Conservation (phyloP, 2,797 vertebrate genomes). For the Silurus lanzhouensis region DNA sequence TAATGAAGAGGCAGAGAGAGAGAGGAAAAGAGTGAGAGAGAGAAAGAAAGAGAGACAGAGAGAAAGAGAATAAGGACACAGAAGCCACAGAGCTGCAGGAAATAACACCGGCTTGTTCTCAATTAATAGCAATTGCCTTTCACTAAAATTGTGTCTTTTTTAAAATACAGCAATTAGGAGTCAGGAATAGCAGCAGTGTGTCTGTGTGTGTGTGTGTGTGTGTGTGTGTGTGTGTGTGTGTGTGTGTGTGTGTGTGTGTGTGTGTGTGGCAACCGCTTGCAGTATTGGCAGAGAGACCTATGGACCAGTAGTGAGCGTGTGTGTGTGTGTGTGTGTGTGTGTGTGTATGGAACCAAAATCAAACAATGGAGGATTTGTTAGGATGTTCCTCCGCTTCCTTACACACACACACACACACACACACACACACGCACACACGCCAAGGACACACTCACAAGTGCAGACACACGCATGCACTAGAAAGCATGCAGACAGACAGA, state of each 20-base stretch:
- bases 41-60: constrained; percentile 13
- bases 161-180: constrained; percentile 41
- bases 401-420: constrained; percentile 44
- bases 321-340: constrained; percentile 21
- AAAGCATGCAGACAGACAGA: neutral
- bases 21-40: neutral
- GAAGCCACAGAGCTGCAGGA: constrained; percentile 19
- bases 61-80: neutral
- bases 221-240: constrained; percentile 10
- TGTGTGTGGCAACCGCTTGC: neutral
- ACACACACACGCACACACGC: constrained; percentile 39
- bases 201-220: constrained; percentile 32
- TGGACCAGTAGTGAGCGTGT: constrained; percentile 22
- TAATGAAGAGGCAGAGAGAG: constrained; percentile 44
- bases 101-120: constrained; percentile 41
- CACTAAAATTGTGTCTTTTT: constrained; percentile 35
- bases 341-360: constrained; percentile 36
- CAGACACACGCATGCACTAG: neutral
- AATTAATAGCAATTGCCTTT: constrained; percentile 54
- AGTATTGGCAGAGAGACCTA: constrained; percentile 12
- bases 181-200: constrained; percentile 47
- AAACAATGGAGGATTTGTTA: constrained; percentile 61
- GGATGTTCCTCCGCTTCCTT: constrained; percentile 46
- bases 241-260: neutral
- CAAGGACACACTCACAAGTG: constrained; percentile 50